Conservation (phyloP, 2,888 invertebrate species). For the Rhingia campestris region DNA sequence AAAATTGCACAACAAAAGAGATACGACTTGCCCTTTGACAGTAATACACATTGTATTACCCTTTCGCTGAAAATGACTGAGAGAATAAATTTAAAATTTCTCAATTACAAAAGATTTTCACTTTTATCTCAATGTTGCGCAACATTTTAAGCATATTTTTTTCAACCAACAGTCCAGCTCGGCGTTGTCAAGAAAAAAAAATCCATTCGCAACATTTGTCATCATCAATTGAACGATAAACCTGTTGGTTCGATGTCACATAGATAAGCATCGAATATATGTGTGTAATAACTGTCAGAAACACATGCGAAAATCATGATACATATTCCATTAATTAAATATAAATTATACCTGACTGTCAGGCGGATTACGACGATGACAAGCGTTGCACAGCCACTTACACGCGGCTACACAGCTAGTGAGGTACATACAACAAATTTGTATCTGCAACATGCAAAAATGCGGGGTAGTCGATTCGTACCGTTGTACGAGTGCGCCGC, state of each 20-base stretch:
- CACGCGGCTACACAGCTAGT: constrained; percentile 3
- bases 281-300: constrained; percentile 69
- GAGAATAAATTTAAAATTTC: constrained; percentile 5
- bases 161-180: not conserved
- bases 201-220: constrained; percentile 61
- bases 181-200: not conserved
- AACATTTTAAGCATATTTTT: constrained; percentile 24
- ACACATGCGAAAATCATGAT: constrained; percentile 69
- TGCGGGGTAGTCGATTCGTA: constrained; percentile 23
- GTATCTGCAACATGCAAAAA: constrained; percentile 55
- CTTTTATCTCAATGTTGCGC: constrained; percentile 54
- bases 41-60: not conserved
- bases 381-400: constrained; percentile 49
- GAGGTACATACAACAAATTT: constrained; percentile 29
- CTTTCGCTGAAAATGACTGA: constrained; percentile 12
- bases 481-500: not conserved
- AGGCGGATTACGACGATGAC: constrained; percentile 71
- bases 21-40: not conserved
- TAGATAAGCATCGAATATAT: constrained; percentile 66
- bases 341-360: constrained; percentile 66
- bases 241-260: constrained; percentile 53
- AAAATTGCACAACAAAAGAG: not conserved
- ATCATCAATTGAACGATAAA: constrained; percentile 65
- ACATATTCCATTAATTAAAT: constrained; percentile 72
- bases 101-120: constrained; percentile 43